Percentiles rank a stretch among this genome's conserved stretches.
Conservation (phyloP, 2,797 vertebrate species). For the Salarias fasciatus region DNA sequence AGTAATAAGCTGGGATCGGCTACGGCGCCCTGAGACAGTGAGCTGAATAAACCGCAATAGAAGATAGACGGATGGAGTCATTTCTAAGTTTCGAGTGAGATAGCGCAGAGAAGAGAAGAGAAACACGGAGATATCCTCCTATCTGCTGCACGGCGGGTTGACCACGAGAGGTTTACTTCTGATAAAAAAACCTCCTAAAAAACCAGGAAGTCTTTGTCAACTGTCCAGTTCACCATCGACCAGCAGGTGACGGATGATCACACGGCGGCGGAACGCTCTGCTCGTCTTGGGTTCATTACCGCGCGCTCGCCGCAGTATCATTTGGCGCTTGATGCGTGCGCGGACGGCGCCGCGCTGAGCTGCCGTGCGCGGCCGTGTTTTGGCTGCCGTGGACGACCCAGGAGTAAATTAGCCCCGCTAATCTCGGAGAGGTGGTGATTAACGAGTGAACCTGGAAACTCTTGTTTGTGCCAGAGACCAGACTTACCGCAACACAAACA, state of each 20-base stretch:
- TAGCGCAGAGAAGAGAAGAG: too few relatives aligned
- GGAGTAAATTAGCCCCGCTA: constrained; percentile 84
- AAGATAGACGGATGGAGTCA: too few relatives aligned
- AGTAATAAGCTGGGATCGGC: too few relatives aligned
- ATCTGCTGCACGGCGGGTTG: too few relatives aligned
- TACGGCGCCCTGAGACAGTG: too few relatives aligned
- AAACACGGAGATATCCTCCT: too few relatives aligned
- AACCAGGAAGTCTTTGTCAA: too few relatives aligned
- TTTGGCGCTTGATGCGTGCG: constrained; percentile 64
- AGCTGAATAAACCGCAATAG: too few relatives aligned
- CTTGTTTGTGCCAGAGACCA: constrained; percentile 68
- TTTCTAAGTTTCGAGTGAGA: too few relatives aligned
- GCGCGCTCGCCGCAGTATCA: constrained; percentile 48
- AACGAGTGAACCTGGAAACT: constrained; percentile 74
- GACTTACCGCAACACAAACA: constrained; percentile 79
- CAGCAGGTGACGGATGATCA: constrained; percentile 17
- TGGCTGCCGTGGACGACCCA: constrained; percentile 78
- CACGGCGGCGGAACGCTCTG: constrained; percentile 27
- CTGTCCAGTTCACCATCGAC: background rate
- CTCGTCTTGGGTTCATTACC: constrained; percentile 39
- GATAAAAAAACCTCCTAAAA: too few relatives aligned
- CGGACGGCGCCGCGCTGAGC: constrained; percentile 46
- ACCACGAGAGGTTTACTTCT: too few relatives aligned
- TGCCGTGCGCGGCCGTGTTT: constrained; percentile 52
- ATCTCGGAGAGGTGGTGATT: constrained; percentile 83